Evolutionary conservation across 2,113 vertebrate species (phyloP).

Genomic region (Lophius piscatorius): DNA sequence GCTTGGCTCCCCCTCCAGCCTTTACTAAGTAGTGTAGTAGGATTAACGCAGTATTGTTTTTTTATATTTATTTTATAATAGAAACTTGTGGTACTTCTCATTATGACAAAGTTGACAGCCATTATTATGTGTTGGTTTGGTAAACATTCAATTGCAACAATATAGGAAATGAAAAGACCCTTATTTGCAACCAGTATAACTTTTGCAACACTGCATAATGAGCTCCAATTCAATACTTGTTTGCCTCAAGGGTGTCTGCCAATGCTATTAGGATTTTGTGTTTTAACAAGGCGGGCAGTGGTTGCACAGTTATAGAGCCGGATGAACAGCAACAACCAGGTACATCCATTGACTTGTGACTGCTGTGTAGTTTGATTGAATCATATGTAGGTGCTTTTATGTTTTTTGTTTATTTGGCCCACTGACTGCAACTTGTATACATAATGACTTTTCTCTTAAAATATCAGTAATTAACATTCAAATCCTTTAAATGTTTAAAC

Average conservation of each 20-base stretch:
- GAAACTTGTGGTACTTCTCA: no score
- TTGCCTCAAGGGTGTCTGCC: no score
- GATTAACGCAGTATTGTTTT: no score
- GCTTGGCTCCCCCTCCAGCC: background rate
- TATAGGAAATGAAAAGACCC: background rate
- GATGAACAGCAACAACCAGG: background rate
- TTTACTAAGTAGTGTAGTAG: background rate
- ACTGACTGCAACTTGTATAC: no score
- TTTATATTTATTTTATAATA: no score
- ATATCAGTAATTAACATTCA: no score
- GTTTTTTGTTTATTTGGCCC: no score
- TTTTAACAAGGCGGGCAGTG: no score
- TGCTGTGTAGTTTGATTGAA: background rate
- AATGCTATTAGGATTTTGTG: no score
- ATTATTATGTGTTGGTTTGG: background rate
- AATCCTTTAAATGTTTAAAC: no score
- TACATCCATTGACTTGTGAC: background rate
- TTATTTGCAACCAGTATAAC: constrained; percentile 16
- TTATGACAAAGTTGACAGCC: background rate
- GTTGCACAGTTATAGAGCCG: background rate
- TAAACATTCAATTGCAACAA: background rate
- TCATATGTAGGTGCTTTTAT: background rate
- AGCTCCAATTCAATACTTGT: constrained; percentile 22
- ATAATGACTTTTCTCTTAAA: no score
- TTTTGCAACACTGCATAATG: constrained; percentile 16